Evolutionary conservation across 2,113 vertebrate species (phyloP), one percentile per base, ranked within the genome.

Genomic region (Pleuronectes platessa): DNA sequence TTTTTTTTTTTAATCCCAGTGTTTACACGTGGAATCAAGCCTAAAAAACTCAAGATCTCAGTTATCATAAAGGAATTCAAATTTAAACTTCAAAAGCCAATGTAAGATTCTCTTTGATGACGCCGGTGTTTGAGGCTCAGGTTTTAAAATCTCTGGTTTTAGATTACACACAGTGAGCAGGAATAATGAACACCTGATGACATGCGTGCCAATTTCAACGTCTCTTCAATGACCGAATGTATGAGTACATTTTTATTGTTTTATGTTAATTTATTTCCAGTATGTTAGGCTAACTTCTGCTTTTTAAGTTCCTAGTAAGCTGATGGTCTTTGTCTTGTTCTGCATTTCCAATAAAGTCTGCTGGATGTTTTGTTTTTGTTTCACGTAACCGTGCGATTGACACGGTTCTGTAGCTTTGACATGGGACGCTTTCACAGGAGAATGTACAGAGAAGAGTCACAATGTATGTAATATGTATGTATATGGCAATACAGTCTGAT

Each of bases 261-360:
- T 74, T 85, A 8, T 24, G 17, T 66, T 88, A 81, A 81, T 88
- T 89, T 78, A 85, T 88, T 81, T 66, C 68, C 63, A 31, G 14
- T 82, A 51, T 78, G 68, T 86, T 81, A 82, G 37, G 17, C 66
- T 45, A 63, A 62, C 35, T 68, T 75, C 35, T 37, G 35, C 20
- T 71, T 88, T 31, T 80, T 69, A n/a, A 31, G 13, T 71, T 79
- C 7, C 0, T 61, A 65, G 70, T 88, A 75, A 61, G 71, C 49
- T 86, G 67, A 55, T 74, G 64, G 75, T 82, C 47, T 79, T 79
- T 74, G 72, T 88, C 81, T 76, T 76, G 63, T 79, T 76, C 74
- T 88, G 84, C 79, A 78, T 87, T 86, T 81, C 66, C 73, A 90
- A 88, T 90, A 87, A 90, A 85, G 61, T 81, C 68, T 74, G 79